Evolutionary conservation across 2,888 invertebrate genomes (phyloP).

Genomic region (Cephus pulcher): DNA sequence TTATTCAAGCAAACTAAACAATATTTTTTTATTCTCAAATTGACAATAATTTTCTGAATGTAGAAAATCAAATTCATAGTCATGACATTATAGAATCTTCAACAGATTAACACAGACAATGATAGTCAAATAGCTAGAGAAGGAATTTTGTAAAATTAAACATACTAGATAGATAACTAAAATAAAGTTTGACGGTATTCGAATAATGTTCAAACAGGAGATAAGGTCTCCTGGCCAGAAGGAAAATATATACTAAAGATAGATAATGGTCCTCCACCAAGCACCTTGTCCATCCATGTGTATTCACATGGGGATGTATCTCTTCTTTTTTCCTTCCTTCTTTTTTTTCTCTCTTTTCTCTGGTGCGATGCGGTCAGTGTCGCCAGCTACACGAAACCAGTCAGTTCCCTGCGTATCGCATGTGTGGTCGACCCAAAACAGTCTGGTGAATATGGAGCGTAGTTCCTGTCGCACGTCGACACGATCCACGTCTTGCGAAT

Average conservation of each 20-base stretch:
- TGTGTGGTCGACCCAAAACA: conserved; percentile 6
- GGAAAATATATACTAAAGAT: conserved; percentile 30
- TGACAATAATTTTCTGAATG: neutral
- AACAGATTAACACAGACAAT: neutral
- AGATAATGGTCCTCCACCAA: conserved; percentile 26
- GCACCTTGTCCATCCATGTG: conserved; percentile 6
- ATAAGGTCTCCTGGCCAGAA: conserved; percentile 49
- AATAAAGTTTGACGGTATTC: conserved; percentile 34
- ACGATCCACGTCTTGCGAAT: neutral
- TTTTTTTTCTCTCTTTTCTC: conserved; percentile 37
- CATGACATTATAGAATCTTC: neutral
- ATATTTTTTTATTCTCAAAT: too few species aligned
- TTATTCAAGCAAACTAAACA: neutral
- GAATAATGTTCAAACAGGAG: conserved; percentile 50
- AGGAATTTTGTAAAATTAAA: neutral
- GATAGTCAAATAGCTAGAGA: neutral
- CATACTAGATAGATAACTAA: neutral
- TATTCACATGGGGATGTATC: conserved; percentile 28
- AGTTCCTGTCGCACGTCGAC: neutral
- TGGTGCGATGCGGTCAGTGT: conserved; percentile 40
- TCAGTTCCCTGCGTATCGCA: conserved; percentile 22
- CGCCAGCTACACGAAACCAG: conserved; percentile 36
- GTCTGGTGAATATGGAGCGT: neutral
- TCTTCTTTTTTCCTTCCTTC: conserved; percentile 42
- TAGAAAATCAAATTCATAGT: neutral